phyloP scores from a whole-genome alignment of 35 echinoderm and acorn worm genomes.

The Hemicentrotus pulcherrimus region DNA sequence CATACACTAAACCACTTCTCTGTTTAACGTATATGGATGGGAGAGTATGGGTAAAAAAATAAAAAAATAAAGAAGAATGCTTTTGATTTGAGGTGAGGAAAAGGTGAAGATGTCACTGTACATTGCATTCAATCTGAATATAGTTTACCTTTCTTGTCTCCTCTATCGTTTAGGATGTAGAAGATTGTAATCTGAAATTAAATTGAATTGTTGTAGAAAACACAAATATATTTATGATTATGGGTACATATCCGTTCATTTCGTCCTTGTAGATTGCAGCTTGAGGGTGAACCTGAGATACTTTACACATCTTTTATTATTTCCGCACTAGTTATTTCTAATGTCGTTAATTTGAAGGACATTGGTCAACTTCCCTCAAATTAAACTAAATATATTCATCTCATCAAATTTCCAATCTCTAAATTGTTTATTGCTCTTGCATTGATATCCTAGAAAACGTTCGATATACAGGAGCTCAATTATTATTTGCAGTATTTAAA shows the following conservation, averaged over 20 bases:
- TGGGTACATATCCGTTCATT: neutral
- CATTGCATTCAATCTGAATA: neutral
- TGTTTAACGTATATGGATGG: neutral
- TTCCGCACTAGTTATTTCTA: neutral
- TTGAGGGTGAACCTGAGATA: neutral
- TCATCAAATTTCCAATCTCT: too few relatives aligned
- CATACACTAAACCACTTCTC: neutral
- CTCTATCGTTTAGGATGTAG: neutral
- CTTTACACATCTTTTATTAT: neutral
- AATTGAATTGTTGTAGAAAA: neutral
- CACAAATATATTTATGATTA: neutral
- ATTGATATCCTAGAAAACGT: too few relatives aligned
- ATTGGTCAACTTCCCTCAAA: too few relatives aligned
- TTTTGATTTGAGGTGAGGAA: neutral
- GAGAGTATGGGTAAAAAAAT: neutral
- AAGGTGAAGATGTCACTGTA: slow-evolving; percentile 16
- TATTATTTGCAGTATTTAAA: too few relatives aligned
- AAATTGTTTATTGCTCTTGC: too few relatives aligned
- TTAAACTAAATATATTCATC: too few relatives aligned
- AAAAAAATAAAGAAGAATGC: neutral
- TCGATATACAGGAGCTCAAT: too few relatives aligned
- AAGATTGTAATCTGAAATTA: neutral
- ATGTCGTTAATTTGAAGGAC: neutral
- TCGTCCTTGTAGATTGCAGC: neutral
- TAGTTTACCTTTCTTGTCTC: neutral